phyloP scores from a whole-genome alignment of 1,140 invertebrate species.

The Camponotus floridanus region DNA sequence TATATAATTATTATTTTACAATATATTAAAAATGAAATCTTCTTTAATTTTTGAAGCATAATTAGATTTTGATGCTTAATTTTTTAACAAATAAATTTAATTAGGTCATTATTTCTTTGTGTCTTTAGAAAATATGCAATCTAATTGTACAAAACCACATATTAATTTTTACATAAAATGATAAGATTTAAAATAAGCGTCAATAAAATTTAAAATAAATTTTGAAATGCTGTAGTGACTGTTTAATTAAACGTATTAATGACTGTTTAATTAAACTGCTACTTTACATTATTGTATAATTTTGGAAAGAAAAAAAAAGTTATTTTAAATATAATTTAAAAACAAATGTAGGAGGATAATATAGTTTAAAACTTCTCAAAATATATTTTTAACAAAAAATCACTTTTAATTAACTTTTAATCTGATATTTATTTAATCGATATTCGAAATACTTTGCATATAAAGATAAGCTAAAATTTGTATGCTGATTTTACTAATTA shows the following conservation, averaged over 20 bases:
- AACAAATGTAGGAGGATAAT: not conserved
- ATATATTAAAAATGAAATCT: not conserved
- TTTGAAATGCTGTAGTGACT: not conserved
- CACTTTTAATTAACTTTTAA: not conserved
- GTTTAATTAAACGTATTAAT: slow-evolving; percentile 24
- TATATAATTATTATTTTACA: not conserved
- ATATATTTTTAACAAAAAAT: not conserved
- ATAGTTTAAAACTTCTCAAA: not conserved
- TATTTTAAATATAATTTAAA: not conserved
- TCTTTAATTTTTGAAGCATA: not conserved
- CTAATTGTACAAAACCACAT: not conserved
- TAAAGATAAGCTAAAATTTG: slow-evolving; percentile 7
- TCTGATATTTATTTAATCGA: not conserved
- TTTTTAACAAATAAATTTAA: slow-evolving; percentile 7
- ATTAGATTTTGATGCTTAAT: not conserved
- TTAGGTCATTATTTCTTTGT: not conserved
- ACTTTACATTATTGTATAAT: not conserved
- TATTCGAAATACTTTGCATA: not conserved
- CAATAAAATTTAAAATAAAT: not conserved
- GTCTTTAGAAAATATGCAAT: slow-evolving; percentile 1
- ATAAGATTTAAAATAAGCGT: not conserved
- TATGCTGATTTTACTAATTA: slow-evolving; percentile 47
- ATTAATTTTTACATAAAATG: not conserved
- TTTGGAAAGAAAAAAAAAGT: not conserved
- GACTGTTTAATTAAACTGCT: slow-evolving; percentile 4